phyloP scores from a whole-genome alignment of 1,140 invertebrate species.

The Medauroidea extradentata region DNA sequence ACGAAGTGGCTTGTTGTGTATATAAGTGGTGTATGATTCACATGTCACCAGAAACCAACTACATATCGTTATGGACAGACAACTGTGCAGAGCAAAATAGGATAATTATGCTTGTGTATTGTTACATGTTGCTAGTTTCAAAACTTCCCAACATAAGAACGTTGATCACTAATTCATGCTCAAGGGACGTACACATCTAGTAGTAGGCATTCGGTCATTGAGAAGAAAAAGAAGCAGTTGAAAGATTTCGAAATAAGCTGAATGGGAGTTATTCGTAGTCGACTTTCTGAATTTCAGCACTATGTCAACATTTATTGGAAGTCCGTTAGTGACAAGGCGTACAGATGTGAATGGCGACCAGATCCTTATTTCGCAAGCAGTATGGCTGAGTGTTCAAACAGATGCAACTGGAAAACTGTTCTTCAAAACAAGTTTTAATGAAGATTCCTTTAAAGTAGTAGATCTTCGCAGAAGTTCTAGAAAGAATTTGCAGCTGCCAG shows the following conservation, averaged over 20 bases:
- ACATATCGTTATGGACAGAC: constrained; percentile 4
- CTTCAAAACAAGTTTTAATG: too few relatives aligned
- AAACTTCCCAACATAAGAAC: constrained; percentile 1
- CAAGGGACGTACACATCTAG: constrained; percentile 9
- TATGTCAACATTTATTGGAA: too few relatives aligned
- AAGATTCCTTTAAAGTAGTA: too few relatives aligned
- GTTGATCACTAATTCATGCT: constrained; percentile 10
- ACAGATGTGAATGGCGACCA: too few relatives aligned
- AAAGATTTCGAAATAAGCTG: constrained; percentile 2
- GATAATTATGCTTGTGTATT: constrained; percentile 4
- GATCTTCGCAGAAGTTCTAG: too few relatives aligned
- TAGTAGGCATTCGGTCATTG: constrained; percentile 10
- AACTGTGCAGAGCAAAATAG: constrained; percentile 13
- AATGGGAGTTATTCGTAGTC: constrained; percentile 5
- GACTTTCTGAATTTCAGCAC: constrained; percentile 12
- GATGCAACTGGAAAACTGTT: too few relatives aligned
- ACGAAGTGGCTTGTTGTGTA: constrained; percentile 11
- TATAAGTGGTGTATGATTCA: constrained; percentile 5
- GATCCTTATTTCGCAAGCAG: too few relatives aligned
- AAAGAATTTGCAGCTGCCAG: too few relatives aligned
- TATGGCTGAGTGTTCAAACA: too few relatives aligned
- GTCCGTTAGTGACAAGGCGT: too few relatives aligned
- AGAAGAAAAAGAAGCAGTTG: constrained; percentile 11
- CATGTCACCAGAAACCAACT: not conserved
- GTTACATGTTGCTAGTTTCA: constrained; percentile 8